Evolutionary conservation across 2,888 invertebrate genomes (phyloP).

Genomic region (Autographa pulchrina): DNA sequence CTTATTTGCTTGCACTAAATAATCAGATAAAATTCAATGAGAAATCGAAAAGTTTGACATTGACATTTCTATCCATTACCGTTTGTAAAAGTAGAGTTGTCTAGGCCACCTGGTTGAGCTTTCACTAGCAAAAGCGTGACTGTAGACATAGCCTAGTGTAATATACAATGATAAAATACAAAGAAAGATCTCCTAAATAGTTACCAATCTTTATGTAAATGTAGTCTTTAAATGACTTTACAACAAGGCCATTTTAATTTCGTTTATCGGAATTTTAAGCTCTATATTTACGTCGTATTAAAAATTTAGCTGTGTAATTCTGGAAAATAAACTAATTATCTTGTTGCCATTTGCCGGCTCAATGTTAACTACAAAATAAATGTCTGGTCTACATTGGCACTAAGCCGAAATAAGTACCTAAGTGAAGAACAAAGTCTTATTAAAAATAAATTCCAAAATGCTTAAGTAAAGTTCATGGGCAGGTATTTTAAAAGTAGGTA

Average conservation of each 20-base stretch:
- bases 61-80: slow-evolving; percentile 9
- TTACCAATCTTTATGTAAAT: neutral
- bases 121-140: slow-evolving; percentile 9
- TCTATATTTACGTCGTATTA: neutral
- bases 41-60: slow-evolving; percentile 9
- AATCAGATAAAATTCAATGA: slow-evolving; percentile 2
- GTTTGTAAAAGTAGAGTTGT: slow-evolving; percentile 9
- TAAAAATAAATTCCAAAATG: slow-evolving; percentile 43
- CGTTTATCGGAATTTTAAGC: slow-evolving; percentile 3
- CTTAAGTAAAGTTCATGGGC: slow-evolving; percentile 51
- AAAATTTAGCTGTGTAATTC: neutral
- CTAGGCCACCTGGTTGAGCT: slow-evolving; percentile 7
- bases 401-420: slow-evolving; percentile 40
- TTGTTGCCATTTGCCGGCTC: slow-evolving; percentile 18
- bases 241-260: slow-evolving; percentile 17
- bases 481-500: slow-evolving; percentile 29
- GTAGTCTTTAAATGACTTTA: neutral
- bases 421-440: slow-evolving; percentile 21
- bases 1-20: neutral
- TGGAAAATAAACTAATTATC: slow-evolving; percentile 29
- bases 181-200: slow-evolving; percentile 1
- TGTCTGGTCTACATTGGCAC: slow-evolving; percentile 39
- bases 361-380: slow-evolving; percentile 13
- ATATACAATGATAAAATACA: neutral
- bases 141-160: neutral